A percentile compares a stretch with the other conserved stretches of the same genome.
Conservation (phyloP, 1,140 invertebrate species). For the Heliothis virescens region DNA sequence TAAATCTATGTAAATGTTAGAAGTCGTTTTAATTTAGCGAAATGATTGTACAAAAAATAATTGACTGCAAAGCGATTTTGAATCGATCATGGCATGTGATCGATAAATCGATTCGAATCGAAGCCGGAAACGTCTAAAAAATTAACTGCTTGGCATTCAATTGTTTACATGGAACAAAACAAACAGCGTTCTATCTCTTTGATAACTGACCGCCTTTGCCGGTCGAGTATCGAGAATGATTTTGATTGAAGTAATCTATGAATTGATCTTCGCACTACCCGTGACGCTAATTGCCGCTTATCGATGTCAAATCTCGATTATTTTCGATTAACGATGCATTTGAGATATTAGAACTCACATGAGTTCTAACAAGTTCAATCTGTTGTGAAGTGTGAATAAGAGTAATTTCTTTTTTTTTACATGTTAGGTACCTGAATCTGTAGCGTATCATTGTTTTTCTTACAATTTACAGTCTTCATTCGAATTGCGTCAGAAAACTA, state of each 20-base stretch:
- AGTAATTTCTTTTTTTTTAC: conserved; percentile 13
- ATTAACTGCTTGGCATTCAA: conserved; percentile 27
- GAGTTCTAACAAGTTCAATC: no score
- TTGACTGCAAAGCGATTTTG: not conserved
- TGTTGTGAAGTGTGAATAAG: conserved; percentile 50
- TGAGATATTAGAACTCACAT: conserved; percentile 28
- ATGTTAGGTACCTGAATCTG: not conserved
- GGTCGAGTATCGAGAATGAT: conserved; percentile 65
- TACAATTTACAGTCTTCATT: no score
- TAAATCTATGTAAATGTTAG: not conserved
- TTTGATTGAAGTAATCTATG: conserved; percentile 76
- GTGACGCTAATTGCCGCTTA: conserved; percentile 78
- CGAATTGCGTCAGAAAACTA: no score
- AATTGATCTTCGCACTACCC: conserved; percentile 67
- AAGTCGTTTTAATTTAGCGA: not conserved
- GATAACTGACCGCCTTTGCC: conserved; percentile 58
- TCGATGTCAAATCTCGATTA: conserved; percentile 63
- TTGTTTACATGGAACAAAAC: conserved; percentile 51
- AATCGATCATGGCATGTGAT: conserved; percentile 20
- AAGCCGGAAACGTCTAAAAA: conserved; percentile 23
- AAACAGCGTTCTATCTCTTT: conserved; percentile 45
- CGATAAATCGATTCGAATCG: conserved; percentile 31
- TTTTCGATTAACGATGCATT: conserved; percentile 60
- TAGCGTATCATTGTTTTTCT: not conserved
- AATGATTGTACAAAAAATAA: not conserved